Base-by-base conservation (phyloP, 2,113 vertebrate genomes). In the Mystacornis crossleyi region DNA sequence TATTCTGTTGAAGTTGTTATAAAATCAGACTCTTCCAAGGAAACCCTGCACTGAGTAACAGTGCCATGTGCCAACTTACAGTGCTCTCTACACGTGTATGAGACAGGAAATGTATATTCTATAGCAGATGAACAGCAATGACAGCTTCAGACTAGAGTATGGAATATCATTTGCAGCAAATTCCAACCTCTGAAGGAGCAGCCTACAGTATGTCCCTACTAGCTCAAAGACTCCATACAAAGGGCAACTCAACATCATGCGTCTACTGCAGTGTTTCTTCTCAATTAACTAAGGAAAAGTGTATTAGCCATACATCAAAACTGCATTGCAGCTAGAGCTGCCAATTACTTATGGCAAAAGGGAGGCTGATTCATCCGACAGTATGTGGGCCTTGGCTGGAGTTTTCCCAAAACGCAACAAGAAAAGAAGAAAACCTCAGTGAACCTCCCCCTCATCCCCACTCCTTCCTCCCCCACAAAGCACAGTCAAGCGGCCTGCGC, bases 241-340 rank as follows among this genome's bases (percentile, higher is more conserved):
- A 91, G 90, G 57, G 81, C 71, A 96, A 26, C 62, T 77, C 62
- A 25, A 74, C 42, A 91, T 50, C 78, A 51, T 25, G 53, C 12
- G 1, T 85, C 81, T 87, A 61, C 87, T 85, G 93, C 94, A 82
- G 78, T 14, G 23, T 62, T 90, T 94, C 91, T 94, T 91, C 92
- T 94, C 93, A 79, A 88, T 91, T 94, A 90, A 86, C 58, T 38
- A 60, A 58, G 87, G 80, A 89, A 51, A 90, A 95, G 36, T 36
- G 47, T 69, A 77, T 85, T 90, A 93, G 74, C 79, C 81, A 61
- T 47, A 88, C 47, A 94, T 80, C 84, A 82, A 95, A 97, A 85
- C 94, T 97, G 96, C 95, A 97, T 81, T 97, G 96, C 96, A 97
- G 96, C 89, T 95, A 75, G 66, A 90, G 58, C 81, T 96, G 94